A percentile compares a stretch with the other conserved stretches of the same genome.
phyloP scores from a whole-genome alignment of 2,113 vertebrate genomes.

The Trogon surrucura region DNA sequence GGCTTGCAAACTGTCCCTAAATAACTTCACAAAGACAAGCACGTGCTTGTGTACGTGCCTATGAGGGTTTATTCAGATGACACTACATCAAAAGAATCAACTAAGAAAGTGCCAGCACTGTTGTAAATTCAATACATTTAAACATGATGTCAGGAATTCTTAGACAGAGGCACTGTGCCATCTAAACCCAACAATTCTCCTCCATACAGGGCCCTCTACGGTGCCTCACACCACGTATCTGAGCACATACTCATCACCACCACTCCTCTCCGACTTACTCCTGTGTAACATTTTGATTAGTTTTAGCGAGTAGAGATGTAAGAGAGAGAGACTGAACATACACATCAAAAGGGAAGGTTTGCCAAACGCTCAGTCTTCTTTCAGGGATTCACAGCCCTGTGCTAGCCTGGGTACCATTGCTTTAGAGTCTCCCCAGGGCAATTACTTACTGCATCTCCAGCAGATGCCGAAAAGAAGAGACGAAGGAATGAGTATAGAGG shows the following conservation, averaged over 20 bases:
- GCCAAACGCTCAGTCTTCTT: neutral
- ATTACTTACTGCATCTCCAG: neutral
- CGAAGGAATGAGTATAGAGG: neutral
- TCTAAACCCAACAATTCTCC: neutral
- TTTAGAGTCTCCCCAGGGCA: neutral
- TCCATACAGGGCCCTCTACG: too few species aligned
- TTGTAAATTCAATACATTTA: neutral
- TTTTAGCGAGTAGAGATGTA: neutral
- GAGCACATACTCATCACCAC: neutral
- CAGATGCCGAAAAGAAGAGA: neutral
- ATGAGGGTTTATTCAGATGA: neutral
- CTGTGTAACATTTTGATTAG: neutral
- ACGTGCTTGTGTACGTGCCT: fast-evolving
- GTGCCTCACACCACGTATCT: neutral
- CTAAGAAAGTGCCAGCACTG: neutral
- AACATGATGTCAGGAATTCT: neutral
- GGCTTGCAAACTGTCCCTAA: neutral
- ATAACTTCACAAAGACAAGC: neutral
- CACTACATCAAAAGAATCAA: neutral
- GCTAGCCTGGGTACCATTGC: neutral
- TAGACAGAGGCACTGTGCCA: neutral
- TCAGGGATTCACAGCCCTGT: neutral
- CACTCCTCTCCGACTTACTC: neutral
- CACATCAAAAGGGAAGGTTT: neutral
- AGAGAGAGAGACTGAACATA: neutral